These are phyloP conservation scores for Platichthys flesus DNA, from an alignment of 2,113 vertebrate species.

Conservation along the genomic window DNA sequence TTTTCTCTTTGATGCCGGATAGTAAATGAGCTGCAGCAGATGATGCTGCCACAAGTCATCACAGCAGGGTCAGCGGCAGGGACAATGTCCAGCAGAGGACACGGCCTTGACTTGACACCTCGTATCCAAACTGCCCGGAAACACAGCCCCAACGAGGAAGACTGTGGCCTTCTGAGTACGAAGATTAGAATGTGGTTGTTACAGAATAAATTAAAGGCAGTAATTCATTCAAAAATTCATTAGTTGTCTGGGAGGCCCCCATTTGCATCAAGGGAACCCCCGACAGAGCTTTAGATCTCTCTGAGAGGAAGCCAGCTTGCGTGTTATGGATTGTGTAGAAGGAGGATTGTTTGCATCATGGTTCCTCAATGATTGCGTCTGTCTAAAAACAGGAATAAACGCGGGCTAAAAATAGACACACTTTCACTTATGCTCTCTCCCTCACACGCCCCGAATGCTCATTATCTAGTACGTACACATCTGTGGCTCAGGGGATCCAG, in stretches of 20 bases:
- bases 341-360: conserved; percentile 10
- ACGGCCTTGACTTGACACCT: conserved; percentile 50
- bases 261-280: conserved; percentile 27
- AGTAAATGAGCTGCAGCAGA: conserved; percentile 69
- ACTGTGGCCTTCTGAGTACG: background rate
- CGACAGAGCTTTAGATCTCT: conserved; percentile 1
- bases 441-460: conserved; percentile 33
- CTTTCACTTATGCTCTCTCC: conserved; percentile 9
- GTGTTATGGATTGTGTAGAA: background rate
- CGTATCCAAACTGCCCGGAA: conserved; percentile 7
- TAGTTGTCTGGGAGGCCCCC: background rate
- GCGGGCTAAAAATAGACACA: conserved; percentile 56
- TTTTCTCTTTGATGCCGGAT: conserved; percentile 71
- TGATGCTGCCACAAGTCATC: conserved; percentile 65
- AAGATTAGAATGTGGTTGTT: conserved; percentile 6
- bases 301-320: background rate
- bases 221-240: conserved; percentile 29
- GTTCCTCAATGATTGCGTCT: conserved; percentile 9
- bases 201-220: conserved; percentile 19
- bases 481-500: conserved; percentile 44
- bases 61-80: conserved; percentile 49
- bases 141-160: background rate
- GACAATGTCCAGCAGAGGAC: conserved; percentile 37
- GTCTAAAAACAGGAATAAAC: conserved; percentile 54
- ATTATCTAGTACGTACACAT: conserved; percentile 60